Evolutionary conservation across 2,888 invertebrate species (phyloP).

Genomic region (Eristalinus sepulchralis): DNA sequence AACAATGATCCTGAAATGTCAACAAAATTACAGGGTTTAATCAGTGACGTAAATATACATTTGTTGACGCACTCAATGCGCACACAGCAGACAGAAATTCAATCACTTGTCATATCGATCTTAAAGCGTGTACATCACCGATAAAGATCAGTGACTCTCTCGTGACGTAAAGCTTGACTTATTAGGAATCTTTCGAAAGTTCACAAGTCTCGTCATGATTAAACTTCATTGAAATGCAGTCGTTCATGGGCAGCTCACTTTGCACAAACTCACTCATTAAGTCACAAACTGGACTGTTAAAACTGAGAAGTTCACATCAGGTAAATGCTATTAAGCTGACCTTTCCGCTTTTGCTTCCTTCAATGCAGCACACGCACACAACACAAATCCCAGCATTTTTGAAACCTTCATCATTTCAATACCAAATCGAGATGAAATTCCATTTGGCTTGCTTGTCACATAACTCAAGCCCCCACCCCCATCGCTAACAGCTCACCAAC

Average conservation of each 20-base stretch:
- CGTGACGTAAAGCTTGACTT: not conserved
- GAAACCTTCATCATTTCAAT: not conserved
- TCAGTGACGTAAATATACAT: too few relatives aligned
- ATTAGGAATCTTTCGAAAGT: not conserved
- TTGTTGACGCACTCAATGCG: too few relatives aligned
- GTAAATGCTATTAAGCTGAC: not conserved
- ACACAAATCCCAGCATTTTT: not conserved
- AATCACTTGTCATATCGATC: too few relatives aligned
- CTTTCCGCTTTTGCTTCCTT: not conserved
- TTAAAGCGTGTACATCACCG: too few relatives aligned
- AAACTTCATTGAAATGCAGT: not conserved
- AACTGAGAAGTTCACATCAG: not conserved
- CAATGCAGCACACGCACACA: not conserved
- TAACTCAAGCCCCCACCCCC: conserved; percentile 9
- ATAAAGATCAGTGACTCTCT: not conserved
- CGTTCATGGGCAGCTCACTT: not conserved
- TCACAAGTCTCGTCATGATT: not conserved
- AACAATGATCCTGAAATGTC: too few relatives aligned
- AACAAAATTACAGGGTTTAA: too few relatives aligned
- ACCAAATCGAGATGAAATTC: conserved; percentile 9
- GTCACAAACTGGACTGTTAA: too few relatives aligned
- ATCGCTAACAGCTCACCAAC: not conserved
- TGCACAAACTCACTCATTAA: not conserved
- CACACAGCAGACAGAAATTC: too few relatives aligned
- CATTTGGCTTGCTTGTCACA: conserved; percentile 34